Evolutionary conservation across 2,113 vertebrate species (phyloP).

Genomic region (Neolamprologus longior): DNA sequence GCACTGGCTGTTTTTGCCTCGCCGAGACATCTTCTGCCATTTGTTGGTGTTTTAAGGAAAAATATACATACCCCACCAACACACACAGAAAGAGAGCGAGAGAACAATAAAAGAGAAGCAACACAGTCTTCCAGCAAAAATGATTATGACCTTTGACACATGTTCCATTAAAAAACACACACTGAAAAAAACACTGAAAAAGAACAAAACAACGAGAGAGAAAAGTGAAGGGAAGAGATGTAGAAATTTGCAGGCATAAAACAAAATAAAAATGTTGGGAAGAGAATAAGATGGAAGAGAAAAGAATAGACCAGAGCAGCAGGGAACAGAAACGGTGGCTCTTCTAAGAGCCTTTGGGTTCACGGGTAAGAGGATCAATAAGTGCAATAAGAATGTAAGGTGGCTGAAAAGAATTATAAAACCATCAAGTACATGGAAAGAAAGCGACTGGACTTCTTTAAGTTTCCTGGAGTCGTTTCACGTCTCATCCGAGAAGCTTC

Average conservation of each 20-base stretch:
- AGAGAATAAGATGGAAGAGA: background rate
- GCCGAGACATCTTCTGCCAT: background rate
- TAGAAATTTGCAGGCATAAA: background rate
- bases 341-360: background rate
- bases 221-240: background rate
- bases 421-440: background rate
- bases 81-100: background rate
- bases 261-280: background rate
- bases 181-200: background rate
- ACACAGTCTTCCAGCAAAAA: background rate
- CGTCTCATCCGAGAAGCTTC: background rate
- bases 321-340: background rate
- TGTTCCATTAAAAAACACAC: background rate
- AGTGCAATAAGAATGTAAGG: background rate
- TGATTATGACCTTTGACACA: background rate
- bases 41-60: background rate
- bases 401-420: background rate
- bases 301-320: background rate
- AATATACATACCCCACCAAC: background rate
- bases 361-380: background rate
- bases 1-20: background rate
- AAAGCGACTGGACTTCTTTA: background rate
- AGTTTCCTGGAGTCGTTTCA: background rate
- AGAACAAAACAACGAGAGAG: background rate
- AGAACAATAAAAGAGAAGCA: background rate